A percentile compares a stretch with the other conserved stretches of the same genome.
Conservation (phyloP, 2,888 invertebrate genomes). For the Ennomos erosarius region DNA sequence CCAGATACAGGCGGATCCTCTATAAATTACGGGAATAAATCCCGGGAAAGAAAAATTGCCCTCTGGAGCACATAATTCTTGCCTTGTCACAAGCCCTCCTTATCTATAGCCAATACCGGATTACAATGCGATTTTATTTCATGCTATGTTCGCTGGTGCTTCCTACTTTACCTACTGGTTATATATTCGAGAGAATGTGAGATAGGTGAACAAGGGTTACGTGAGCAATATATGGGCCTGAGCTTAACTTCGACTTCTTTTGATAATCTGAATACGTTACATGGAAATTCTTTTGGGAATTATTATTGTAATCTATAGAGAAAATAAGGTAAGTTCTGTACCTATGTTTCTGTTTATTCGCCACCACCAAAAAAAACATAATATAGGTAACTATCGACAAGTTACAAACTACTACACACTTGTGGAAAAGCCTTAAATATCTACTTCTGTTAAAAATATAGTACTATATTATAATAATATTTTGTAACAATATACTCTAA, state of each 20-base stretch:
- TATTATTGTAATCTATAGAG: too few species aligned
- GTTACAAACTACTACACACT: background rate
- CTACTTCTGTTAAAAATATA: too few species aligned
- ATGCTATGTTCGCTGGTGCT: constrained; percentile 69
- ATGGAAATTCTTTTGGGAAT: too few species aligned
- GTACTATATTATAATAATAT: constrained; percentile 54
- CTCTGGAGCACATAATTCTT: constrained; percentile 86
- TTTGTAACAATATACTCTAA: constrained; percentile 78
- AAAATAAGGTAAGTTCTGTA: too few species aligned
- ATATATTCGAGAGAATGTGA: constrained; percentile 20
- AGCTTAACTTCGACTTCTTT: constrained; percentile 15
- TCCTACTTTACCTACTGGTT: constrained; percentile 45
- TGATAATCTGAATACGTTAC: background rate
- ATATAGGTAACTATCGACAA: background rate
- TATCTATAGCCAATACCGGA: constrained; percentile 85
- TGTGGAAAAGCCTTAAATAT: constrained; percentile 26
- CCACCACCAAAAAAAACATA: background rate
- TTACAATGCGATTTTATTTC: constrained; percentile 85
- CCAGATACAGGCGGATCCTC: constrained; percentile 84
- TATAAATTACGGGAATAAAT: constrained; percentile 85
- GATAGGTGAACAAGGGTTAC: constrained; percentile 22
- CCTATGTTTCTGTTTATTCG: too few species aligned
- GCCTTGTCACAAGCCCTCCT: constrained; percentile 85
- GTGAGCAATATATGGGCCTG: constrained; percentile 16
- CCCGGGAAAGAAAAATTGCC: constrained; percentile 85